Conservation (phyloP, 2,113 vertebrate genomes). For the Sprattus sprattus region DNA sequence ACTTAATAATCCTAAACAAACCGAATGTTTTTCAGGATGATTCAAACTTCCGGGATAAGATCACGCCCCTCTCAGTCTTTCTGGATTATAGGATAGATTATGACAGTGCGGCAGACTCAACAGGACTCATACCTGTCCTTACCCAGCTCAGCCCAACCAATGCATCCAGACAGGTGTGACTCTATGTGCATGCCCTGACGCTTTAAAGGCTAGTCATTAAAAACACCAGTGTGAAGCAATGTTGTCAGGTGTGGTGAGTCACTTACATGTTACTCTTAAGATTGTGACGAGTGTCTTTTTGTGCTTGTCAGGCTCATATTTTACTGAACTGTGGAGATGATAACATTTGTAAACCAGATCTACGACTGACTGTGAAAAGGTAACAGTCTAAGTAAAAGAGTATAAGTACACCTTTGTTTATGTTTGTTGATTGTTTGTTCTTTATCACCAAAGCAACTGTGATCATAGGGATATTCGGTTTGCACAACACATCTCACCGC, state of each 20-base stretch:
- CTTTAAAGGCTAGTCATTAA: neutral
- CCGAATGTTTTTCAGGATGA: constrained; percentile 67
- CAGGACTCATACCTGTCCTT: constrained; percentile 76
- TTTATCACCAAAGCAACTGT: neutral
- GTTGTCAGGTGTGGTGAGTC: neutral
- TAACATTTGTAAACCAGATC: constrained; percentile 80
- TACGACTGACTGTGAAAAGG: constrained; percentile 77
- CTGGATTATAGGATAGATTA: constrained; percentile 81
- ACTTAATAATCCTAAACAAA: neutral
- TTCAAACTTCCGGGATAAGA: constrained; percentile 81
- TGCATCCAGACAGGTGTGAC: constrained; percentile 76
- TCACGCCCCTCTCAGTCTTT: constrained; percentile 79
- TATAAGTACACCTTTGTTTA: neutral
- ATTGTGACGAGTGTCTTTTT: neutral
- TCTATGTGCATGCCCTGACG: neutral
- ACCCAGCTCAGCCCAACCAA: constrained; percentile 79
- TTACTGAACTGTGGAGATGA: constrained; percentile 82
- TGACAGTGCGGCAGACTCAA: constrained; percentile 67
- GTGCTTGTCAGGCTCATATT: constrained; percentile 72
- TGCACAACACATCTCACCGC: neutral
- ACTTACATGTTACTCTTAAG: neutral
- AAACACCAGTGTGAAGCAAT: neutral
- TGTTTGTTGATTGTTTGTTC: neutral
- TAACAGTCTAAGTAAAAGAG: constrained; percentile 40
- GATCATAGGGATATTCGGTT: neutral